Conservation (phyloP, 2,113 vertebrate species). For the Phocoena sinus region DNA sequence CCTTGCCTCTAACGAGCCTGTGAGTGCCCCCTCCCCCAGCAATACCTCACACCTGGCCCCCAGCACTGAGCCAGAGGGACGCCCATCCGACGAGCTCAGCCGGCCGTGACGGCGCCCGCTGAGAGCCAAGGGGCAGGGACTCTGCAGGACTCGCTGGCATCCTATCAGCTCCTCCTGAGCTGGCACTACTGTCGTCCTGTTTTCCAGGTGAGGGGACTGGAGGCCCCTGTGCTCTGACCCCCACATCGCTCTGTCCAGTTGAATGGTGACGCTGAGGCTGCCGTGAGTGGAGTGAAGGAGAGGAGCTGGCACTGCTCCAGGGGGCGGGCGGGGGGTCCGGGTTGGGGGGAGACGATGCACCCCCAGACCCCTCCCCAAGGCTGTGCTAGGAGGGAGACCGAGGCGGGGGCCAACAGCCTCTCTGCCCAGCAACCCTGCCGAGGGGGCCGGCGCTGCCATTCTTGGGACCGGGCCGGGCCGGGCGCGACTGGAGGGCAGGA, state of each 20-base stretch:
- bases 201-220: neutral
- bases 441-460: fast-evolving
- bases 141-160: neutral
- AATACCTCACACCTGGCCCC: fast-evolving
- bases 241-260: fast-evolving
- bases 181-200: fast-evolving
- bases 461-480: neutral
- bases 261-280: neutral
- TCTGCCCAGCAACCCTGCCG: neutral
- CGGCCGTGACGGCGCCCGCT: fast-evolving
- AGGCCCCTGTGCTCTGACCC: neutral
- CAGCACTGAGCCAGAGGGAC: neutral
- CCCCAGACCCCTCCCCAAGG: neutral
- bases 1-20: too few relatives aligned
- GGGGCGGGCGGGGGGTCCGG: too few relatives aligned
- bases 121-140: fast-evolving
- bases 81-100: neutral
- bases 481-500: neutral
- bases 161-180: neutral
- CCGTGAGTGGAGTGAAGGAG: neutral
- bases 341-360: neutral
- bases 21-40: neutral
- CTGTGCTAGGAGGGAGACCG: neutral
- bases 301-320: neutral
- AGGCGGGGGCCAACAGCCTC: neutral